phyloP scores from a whole-genome alignment of 1,140 invertebrate species.

The Trichogramma pretiosum region DNA sequence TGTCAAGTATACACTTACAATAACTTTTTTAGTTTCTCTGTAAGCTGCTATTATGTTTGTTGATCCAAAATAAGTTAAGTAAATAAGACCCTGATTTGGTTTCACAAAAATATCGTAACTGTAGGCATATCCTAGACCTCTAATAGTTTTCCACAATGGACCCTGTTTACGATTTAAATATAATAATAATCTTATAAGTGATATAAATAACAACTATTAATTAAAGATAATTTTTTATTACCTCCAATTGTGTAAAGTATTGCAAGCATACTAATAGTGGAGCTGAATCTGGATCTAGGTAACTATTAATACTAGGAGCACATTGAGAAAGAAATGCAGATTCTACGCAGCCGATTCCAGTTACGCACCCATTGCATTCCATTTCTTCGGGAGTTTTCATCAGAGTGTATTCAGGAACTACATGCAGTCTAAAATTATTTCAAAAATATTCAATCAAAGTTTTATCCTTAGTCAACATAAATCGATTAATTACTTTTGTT shows the following conservation, averaged over 20 bases:
- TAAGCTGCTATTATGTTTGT: slow-evolving; percentile 70
- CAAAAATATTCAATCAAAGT: background rate
- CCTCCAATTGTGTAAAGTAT: slow-evolving; percentile 79
- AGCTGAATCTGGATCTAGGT: slow-evolving; percentile 58
- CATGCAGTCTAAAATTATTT: slow-evolving; percentile 38
- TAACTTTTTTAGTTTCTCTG: slow-evolving; percentile 62
- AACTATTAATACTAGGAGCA: slow-evolving; percentile 55
- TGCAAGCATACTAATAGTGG: slow-evolving; percentile 70
- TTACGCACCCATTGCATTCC: slow-evolving; percentile 48
- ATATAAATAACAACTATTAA: background rate
- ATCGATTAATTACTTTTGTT: slow-evolving; percentile 34
- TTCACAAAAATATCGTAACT: slow-evolving; percentile 55
- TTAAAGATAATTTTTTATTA: slow-evolving; percentile 29
- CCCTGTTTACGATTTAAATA: slow-evolving; percentile 51
- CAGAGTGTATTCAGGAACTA: slow-evolving; percentile 46
- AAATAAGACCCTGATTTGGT: slow-evolving; percentile 61
- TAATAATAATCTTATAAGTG: background rate
- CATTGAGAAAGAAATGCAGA: slow-evolving; percentile 65
- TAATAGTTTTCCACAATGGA: slow-evolving; percentile 77
- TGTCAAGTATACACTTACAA: slow-evolving; percentile 49
- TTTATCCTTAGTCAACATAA: background rate
- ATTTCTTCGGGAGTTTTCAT: slow-evolving; percentile 31
- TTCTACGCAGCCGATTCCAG: slow-evolving; percentile 77
- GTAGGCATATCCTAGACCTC: slow-evolving; percentile 80
- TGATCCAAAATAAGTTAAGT: slow-evolving; percentile 62